Evolutionary conservation across 2,113 vertebrate species (phyloP), one percentile per base, ranked within the genome.

Genomic region (Rhinolophus ferrumequinum): DNA sequence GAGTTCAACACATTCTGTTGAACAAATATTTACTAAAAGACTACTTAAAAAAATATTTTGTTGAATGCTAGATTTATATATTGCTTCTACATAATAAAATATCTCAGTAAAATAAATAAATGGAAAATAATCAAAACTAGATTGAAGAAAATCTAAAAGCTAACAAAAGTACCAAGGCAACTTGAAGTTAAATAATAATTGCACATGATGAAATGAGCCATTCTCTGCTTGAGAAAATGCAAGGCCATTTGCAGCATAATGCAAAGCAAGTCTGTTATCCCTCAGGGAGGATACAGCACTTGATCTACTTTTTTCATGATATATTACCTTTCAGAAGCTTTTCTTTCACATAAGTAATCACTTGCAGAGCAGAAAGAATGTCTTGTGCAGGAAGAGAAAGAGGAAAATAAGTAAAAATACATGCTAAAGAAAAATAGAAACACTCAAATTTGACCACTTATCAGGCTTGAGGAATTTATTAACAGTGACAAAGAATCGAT

Each of bases 291-390:
- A 94, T 52, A 90, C 2, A 90, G 14, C 28, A 9, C 70, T 98
- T 96, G 56, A 92, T 97, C 90, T 96, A 90, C 54, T 85, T 97
- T 97, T 96, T 93, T 52, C 35, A 69, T 80, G 56, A 97, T 95
- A 62, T 93, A 97, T 96, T 97, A 97, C 79, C 75, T 97, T 98
- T 97, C 95, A 97, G 93, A 96, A 96, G 38, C 44, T 88, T 89
- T 97, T 97, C 82, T 89, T 91, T 97, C 88, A 64, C 72, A 76
- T 41, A 96, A 95, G 60, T 95, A 97, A 96, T 79, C 54, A 84
- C 84, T 97, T 96, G 66, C 22, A 92, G 58, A 19, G 66, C 80
- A 90, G 91, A 96, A 98, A 95, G 90, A 91, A 91, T 92, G 73
- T 30, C 38, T 79, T 92, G 28, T 82, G 30, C 60, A 50, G 66